Evolutionary conservation across 1,140 invertebrate genomes (phyloP), one percentile per base, ranked within the genome.

Genomic region (Dendroctonus valens): DNA sequence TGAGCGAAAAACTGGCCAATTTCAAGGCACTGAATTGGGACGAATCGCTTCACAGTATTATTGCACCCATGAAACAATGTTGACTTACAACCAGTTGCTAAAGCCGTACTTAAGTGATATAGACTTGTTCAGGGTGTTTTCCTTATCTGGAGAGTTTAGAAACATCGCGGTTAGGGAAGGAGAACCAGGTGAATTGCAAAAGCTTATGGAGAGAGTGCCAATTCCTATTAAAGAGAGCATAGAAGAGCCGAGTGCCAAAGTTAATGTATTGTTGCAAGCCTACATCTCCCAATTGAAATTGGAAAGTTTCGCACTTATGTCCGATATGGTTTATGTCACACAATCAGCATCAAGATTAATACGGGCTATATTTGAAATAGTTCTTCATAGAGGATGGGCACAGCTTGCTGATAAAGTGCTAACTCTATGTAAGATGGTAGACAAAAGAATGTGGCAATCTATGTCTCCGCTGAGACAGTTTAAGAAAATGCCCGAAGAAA

Each of bases 211-310:
- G 79, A 82, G 93, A 72, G 97, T 99, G 0, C 98, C 98, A 0
- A 98, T 99, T 67, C 98, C 98, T 0, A 98, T 99, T 55, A 99
- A 99, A 75, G 98, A 99, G 80, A 95, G 93, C 67, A 96, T 99
- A 44, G 98, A 99, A 78, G 97, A 99, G 78, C 89, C 97, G 0
- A 97, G 94, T 72, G 97, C 98, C 0, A 99, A 99, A 82, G 93
- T 98, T 4, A 94, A 94, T 76, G 94, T 98, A 6, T 79, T 99
- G 5, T 82, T 99, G 4, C 96, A 99, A 80, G 96, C 97, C 0
- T 99, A 99, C 79, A 99, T 99, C 59, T 99, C 97, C 0, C 97
- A 99, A 77, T 79, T 99, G 48, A 99, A 99, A 80, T 81, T 99
- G 42, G 97, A 99, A 79, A 97, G 97, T 9, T 98, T 99, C 79